Conservation (phyloP, 2,888 invertebrate genomes). For the Callyntrura guangdongensis region DNA sequence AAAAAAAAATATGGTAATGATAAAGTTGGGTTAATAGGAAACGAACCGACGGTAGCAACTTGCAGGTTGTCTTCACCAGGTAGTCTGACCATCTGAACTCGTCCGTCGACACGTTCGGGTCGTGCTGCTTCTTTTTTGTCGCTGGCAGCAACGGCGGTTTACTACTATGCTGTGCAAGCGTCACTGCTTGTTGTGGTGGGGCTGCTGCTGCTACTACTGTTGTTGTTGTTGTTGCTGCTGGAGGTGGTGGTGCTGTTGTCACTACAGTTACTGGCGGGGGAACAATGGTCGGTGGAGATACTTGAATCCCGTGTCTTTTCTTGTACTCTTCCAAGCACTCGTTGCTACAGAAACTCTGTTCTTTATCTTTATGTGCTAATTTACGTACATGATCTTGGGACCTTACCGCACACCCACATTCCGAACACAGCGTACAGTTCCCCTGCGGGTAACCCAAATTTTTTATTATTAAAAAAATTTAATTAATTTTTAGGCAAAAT, state of each 20-base stretch:
- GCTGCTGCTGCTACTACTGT: background rate
- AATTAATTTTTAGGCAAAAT: no score
- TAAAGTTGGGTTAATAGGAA: no score
- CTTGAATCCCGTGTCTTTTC: constrained; percentile 2
- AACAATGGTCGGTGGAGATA: background rate
- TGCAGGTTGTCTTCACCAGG: background rate
- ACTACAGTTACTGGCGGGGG: background rate
- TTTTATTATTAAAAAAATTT: no score
- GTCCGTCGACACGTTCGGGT: constrained; percentile 5
- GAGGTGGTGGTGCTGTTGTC: background rate
- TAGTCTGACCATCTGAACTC: constrained; percentile 61
- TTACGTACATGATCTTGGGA: constrained; percentile 87
- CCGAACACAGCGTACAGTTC: constrained; percentile 93
- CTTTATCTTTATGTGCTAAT: constrained; percentile 87
- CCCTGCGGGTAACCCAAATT: constrained; percentile 87
- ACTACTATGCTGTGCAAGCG: no score
- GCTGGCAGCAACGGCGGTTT: constrained; percentile 41
- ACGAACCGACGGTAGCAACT: no score
- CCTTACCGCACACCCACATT: constrained; percentile 95
- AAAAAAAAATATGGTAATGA: background rate
- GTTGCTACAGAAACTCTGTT: constrained; percentile 28
- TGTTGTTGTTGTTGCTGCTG: constrained; percentile 4
- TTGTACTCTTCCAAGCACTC: constrained; percentile 35
- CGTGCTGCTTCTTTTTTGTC: constrained; percentile 62
- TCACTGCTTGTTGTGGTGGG: no score